These are phyloP conservation scores for Brachyptera risi DNA, from an alignment of 2,888 invertebrate genomes.

Conservation along the genomic window DNA sequence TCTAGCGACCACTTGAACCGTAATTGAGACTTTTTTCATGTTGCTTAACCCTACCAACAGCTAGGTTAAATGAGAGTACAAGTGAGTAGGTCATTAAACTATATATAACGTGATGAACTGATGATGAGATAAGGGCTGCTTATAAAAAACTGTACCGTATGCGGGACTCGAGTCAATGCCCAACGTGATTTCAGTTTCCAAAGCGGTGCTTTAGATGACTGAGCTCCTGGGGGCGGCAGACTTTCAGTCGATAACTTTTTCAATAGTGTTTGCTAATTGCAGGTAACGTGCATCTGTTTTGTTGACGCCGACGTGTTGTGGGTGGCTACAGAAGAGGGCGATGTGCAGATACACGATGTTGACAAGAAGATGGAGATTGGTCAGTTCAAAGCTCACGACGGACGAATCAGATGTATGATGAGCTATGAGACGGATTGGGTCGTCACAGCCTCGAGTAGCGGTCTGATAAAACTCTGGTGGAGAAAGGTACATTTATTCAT, in stretches of 20 bases:
- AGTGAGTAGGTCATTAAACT: too few species aligned
- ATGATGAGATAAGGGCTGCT: too few species aligned
- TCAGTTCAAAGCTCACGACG: slow-evolving; percentile 51
- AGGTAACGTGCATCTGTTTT: slow-evolving; percentile 27
- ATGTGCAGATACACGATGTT: slow-evolving; percentile 45
- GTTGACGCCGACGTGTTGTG: slow-evolving; percentile 54
- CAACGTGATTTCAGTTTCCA: too few species aligned
- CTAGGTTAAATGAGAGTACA: too few species aligned
- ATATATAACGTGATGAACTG: too few species aligned
- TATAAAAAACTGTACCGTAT: background rate
- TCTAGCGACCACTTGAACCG: too few species aligned
- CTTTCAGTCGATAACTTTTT: too few species aligned
- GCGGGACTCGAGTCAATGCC: too few species aligned
- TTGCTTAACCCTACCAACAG: too few species aligned
- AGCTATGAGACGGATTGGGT: slow-evolving; percentile 49
- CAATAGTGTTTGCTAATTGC: slow-evolving; percentile 5
- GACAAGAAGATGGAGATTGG: slow-evolving; percentile 45
- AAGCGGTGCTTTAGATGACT: too few species aligned
- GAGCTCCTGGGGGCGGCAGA: background rate
- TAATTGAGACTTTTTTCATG: too few species aligned
- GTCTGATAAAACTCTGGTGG: slow-evolving; percentile 72
- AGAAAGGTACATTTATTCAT: too few species aligned
- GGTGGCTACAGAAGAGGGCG: slow-evolving; percentile 72
- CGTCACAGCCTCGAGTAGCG: slow-evolving; percentile 72
- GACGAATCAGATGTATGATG: slow-evolving; percentile 57